Base-by-base conservation (phyloP, 2,113 vertebrate species). In the Oreochromis tanganicae region DNA sequence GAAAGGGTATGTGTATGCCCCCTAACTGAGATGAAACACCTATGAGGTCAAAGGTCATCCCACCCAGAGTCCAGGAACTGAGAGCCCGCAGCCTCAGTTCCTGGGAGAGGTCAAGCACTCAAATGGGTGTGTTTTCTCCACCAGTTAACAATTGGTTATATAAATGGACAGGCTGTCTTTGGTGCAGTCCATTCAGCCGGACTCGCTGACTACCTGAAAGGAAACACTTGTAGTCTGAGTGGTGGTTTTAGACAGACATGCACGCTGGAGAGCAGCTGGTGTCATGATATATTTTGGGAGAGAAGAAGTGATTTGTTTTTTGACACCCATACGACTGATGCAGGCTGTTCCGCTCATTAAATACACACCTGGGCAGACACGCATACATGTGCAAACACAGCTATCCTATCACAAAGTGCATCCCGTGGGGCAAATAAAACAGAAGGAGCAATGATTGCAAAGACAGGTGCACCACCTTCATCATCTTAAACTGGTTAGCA, bases 11-110 rank as follows among this genome's bases (percentile, higher is more conserved):
- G 73, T 75, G 50, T 84, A 54, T 89, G 80, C 55, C 59, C 73
- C 55, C 46, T 50, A 61, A 89, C 86, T 50, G 88, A 93, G 94
- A 94, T 93, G 86, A 94, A 95, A 96, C 91, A 92, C 91, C 89
- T 78, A 14, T 2, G 14, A 57, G 89, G 85, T 92, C 85, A 95
- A 84, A 90, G 92, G 88, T 92, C 91, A 94, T 93, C 94, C 95
- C 95, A 96, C 94, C 93, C 94, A 95, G 89, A 75, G 90, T 89
- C 93, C 86, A 50, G 91, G 87, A 63, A 73, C 21, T 24, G 19
- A 89, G 84, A 56, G 80, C 83, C 90, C 2, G 79, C 81, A 21
- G 73, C 86, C 92, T 88, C 52, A 17, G 86, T 87, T 79, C 87
- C 86, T 56, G 55, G n/a, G 29, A 86, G 88, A 91, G 91, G 95